phyloP scores from a whole-genome alignment of 2,888 invertebrate species.

The Stenodema calcarata region DNA sequence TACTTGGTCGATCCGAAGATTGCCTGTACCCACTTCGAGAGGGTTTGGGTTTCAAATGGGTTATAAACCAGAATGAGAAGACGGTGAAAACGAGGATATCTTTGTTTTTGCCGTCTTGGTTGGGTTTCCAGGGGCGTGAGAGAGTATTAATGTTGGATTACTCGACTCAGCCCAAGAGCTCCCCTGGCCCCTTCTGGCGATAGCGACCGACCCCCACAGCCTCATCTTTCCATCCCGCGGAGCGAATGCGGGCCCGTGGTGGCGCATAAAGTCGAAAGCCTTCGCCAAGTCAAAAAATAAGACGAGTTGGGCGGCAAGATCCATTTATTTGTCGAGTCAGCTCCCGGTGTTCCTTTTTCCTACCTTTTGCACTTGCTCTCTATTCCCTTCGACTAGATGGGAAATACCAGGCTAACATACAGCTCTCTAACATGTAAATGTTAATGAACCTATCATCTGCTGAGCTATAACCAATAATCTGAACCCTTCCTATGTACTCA shows the following conservation, averaged over 20 bases:
- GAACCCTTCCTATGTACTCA: no score
- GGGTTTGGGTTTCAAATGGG: conserved; percentile 4
- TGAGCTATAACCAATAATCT: background rate
- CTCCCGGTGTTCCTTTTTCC: background rate
- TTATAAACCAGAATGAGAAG: background rate
- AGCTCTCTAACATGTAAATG: background rate
- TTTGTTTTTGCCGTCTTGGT: conserved; percentile 22
- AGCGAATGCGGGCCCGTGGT: conserved; percentile 17
- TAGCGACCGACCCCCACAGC: background rate
- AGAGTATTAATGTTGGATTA: conserved; percentile 27
- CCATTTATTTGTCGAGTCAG: background rate
- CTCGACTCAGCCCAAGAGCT: background rate
- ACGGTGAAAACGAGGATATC: background rate
- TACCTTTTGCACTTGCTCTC: background rate
- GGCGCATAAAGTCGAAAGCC: conserved; percentile 14
- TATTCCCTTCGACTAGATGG: background rate
- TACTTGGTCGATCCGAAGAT: background rate
- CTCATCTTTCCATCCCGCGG: background rate
- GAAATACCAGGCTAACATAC: background rate
- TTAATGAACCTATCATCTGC: background rate
- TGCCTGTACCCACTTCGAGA: background rate
- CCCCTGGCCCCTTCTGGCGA: background rate
- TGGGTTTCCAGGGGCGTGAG: conserved; percentile 16
- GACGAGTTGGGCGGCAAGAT: background rate
- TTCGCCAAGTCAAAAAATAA: background rate